Evolutionary conservation across 2,888 invertebrate species (phyloP), one percentile per base, ranked within the genome.

Genomic region (Ectobius pallidus): DNA sequence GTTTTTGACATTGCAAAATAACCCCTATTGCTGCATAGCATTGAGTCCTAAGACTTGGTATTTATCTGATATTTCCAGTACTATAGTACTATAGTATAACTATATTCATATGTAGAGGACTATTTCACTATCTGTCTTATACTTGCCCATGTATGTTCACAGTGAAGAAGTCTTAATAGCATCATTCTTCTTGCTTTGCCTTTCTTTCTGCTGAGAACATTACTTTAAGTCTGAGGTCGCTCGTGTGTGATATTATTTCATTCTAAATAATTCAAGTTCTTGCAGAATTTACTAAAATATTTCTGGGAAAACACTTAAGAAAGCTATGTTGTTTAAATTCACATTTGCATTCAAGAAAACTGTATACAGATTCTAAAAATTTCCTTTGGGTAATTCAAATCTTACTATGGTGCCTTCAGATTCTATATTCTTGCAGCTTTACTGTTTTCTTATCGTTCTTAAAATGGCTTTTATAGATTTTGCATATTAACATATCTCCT

Each of bases 1-100:
- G 62, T 70, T 62, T 61, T 61, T 46, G 62, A 70, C 46, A 65
- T 34, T 52, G 49, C 63, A 62, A 34, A 39, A 71, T 39, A 71
- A 62, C 39, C 63, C 49, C 34, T 46, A 25, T 69, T 65, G 71
- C 71, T 65, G 61, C 62, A 39, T 71, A 71, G 49, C 34, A 16
- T n/a, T 46, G 61, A 22, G 32, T 58, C 70, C 42, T 63, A 63
- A 63, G 63, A 34, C 18, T 49, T 39, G n/a, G 32, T 39, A 42
- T 44, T 42, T 7, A 42, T 46, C 65, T 65, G 65, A 46, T 44
- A 65, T 46, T 65, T 30, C 18, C 65, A 65, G 44, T 65, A 30
- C 65, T 65, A 27, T 44, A 65, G 25, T 46, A 44, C 22, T 63
- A 63, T 65, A 63, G 22, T 63, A 42, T 42, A 39, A 52, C 22